Evolutionary conservation across 1,140 invertebrate genomes (phyloP).

Genomic region (Vanessa atalanta): DNA sequence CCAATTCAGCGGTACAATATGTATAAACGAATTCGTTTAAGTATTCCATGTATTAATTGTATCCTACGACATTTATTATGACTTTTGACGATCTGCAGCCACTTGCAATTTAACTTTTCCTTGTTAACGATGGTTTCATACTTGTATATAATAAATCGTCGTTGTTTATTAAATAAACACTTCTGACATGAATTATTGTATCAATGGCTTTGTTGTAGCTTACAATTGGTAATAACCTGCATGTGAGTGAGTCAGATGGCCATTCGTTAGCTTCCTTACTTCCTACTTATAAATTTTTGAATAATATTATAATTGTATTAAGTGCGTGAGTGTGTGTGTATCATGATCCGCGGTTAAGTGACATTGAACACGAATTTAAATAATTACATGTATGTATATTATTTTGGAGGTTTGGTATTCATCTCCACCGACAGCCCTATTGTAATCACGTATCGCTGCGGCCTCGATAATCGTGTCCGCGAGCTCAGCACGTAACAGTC

Average conservation of each 20-base stretch:
- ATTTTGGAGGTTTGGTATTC: neutral
- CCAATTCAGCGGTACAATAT: no score
- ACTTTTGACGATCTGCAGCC: neutral
- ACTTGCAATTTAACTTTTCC: neutral
- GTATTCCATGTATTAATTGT: neutral
- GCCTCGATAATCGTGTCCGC: conserved; percentile 21
- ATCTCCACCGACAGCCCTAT: conserved; percentile 18
- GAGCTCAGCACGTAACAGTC: conserved; percentile 27
- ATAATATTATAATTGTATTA: no score
- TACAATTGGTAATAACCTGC: neutral
- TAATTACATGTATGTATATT: no score
- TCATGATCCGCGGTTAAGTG: no score
- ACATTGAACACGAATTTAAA: no score
- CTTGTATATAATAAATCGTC: neutral
- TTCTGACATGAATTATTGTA: neutral
- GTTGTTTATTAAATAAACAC: conserved; percentile 3
- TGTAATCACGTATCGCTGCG: conserved; percentile 25
- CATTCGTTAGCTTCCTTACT: neutral
- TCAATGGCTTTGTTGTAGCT: neutral
- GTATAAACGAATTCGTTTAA: no score
- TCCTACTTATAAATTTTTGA: no score
- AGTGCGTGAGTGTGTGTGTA: no score
- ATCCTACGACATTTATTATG: neutral
- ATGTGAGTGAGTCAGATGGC: neutral
- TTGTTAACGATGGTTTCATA: neutral